Percentiles rank a stretch among this genome's conserved stretches.
These are phyloP conservation scores for Poeciliopsis infans DNA, from an alignment of 2,797 vertebrate genomes.

Conservation along the genomic window DNA sequence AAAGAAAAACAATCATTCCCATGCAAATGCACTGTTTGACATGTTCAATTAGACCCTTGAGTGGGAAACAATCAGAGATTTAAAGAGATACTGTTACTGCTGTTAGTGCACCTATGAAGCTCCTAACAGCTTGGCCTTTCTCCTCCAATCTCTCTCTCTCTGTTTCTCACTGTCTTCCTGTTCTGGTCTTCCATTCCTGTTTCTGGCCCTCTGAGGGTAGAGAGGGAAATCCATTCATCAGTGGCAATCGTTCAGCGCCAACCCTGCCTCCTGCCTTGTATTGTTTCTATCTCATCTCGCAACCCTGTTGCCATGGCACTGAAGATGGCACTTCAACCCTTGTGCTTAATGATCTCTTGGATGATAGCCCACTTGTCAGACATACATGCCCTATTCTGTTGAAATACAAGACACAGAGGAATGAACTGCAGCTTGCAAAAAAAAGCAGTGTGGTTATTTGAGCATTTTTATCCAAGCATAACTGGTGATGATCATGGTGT, in stretches of 20 bases:
- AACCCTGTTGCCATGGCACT: conserved; percentile 88
- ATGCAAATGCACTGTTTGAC: conserved; percentile 67
- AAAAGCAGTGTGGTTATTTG: conserved; percentile 54
- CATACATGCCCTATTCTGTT: conserved; percentile 79
- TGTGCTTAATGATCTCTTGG: conserved; percentile 88
- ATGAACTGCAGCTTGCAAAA: conserved; percentile 43
- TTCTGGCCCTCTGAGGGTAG: conserved; percentile 56
- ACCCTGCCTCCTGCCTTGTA: conserved; percentile 76
- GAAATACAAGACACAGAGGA: conserved; percentile 71
- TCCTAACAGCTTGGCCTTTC: conserved; percentile 54
- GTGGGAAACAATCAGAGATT: conserved; percentile 65
- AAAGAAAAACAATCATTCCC: conserved; percentile 60
- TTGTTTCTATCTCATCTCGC: conserved; percentile 86
- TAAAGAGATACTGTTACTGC: conserved; percentile 66
- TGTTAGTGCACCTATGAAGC: conserved; percentile 64
- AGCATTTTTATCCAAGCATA: conserved; percentile 68
- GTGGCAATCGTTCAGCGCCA: conserved; percentile 76
- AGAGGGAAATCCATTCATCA: conserved; percentile 79
- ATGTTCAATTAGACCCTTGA: conserved; percentile 67
- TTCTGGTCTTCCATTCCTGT: conserved; percentile 50
- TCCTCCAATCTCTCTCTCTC: conserved; percentile 16
- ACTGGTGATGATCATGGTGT: conserved; percentile 53
- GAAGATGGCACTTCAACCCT: conserved; percentile 86
- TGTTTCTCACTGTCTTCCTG: conserved; percentile 37
- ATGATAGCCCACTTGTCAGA: conserved; percentile 86